Conservation (phyloP, 1,140 invertebrate genomes). For the Limonius californicus region DNA sequence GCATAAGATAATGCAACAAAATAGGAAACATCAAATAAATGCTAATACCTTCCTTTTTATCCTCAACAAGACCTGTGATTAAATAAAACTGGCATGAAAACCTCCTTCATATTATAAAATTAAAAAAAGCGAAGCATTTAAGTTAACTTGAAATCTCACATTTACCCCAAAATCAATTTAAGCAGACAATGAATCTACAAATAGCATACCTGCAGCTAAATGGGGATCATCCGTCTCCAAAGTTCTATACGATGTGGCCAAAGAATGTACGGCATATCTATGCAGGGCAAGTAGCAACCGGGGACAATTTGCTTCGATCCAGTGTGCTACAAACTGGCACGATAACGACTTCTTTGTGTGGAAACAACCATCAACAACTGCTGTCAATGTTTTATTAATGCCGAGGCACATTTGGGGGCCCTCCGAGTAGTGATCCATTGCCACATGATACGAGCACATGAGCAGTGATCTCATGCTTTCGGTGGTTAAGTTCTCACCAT, state of each 20-base stretch:
- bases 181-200: too few relatives aligned
- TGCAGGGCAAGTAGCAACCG: slow-evolving; percentile 72
- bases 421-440: slow-evolving; percentile 69
- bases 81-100: not conserved
- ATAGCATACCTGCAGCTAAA: slow-evolving; percentile 50
- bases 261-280: slow-evolving; percentile 66
- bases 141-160: too few relatives aligned
- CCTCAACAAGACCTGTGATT: not conserved
- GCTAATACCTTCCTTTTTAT: not conserved
- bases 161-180: too few relatives aligned
- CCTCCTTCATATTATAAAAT: not conserved
- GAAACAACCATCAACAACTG: slow-evolving; percentile 73
- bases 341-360: slow-evolving; percentile 72
- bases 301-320: slow-evolving; percentile 73
- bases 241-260: slow-evolving; percentile 71
- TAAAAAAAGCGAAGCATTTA: too few relatives aligned
- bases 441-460: slow-evolving; percentile 68
- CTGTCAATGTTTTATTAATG: slow-evolving; percentile 63
- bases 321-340: slow-evolving; percentile 70
- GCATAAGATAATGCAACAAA: too few relatives aligned
- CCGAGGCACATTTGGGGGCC: slow-evolving; percentile 55
- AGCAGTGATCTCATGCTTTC: slow-evolving; percentile 58
- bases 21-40: too few relatives aligned
- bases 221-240: slow-evolving; percentile 53
- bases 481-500: slow-evolving; percentile 41